phyloP scores from a whole-genome alignment of 1,140 invertebrate genomes.

The Bursaphelenchus mucronatus region DNA sequence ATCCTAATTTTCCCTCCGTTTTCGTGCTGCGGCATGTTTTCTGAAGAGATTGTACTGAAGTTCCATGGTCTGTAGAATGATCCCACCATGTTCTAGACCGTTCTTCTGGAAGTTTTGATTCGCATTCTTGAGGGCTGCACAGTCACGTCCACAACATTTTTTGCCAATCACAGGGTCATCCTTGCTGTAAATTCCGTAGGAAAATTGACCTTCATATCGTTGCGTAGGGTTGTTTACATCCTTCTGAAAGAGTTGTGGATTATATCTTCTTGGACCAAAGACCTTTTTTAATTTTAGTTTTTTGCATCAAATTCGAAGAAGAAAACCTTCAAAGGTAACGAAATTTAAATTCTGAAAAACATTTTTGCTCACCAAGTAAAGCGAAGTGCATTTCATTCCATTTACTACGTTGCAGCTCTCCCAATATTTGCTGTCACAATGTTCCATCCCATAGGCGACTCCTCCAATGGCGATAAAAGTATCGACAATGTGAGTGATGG shows the following conservation, averaged over 20 bases:
- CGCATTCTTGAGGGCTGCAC: slow-evolving; percentile 22
- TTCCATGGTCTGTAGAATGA: slow-evolving; percentile 21
- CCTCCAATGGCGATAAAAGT: slow-evolving; percentile 29
- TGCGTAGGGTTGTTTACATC: slow-evolving; percentile 19
- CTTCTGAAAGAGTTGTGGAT: background rate
- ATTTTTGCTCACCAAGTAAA: no score
- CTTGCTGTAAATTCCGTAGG: slow-evolving; percentile 29
- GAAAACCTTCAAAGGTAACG: no score
- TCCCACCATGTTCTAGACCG: slow-evolving; percentile 16
- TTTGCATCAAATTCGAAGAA: no score
- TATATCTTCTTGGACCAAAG: no score
- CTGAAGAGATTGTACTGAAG: slow-evolving; percentile 20
- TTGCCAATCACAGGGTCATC: slow-evolving; percentile 27
- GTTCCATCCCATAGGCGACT: slow-evolving; percentile 13
- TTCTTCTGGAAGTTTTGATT: slow-evolving; percentile 17
- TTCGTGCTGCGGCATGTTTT: background rate
- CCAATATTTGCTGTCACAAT: background rate
- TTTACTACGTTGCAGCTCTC: slow-evolving; percentile 17
- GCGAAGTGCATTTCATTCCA: slow-evolving; percentile 19
- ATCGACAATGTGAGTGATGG: slow-evolving; percentile 26
- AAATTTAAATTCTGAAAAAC: no score
- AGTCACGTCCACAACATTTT: slow-evolving; percentile 25
- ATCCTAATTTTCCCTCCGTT: no score
- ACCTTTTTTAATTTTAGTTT: no score
- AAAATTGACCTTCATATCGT: slow-evolving; percentile 22